phyloP scores from a whole-genome alignment of 1,140 invertebrate species.

The Drosophila parabipectinata region DNA sequence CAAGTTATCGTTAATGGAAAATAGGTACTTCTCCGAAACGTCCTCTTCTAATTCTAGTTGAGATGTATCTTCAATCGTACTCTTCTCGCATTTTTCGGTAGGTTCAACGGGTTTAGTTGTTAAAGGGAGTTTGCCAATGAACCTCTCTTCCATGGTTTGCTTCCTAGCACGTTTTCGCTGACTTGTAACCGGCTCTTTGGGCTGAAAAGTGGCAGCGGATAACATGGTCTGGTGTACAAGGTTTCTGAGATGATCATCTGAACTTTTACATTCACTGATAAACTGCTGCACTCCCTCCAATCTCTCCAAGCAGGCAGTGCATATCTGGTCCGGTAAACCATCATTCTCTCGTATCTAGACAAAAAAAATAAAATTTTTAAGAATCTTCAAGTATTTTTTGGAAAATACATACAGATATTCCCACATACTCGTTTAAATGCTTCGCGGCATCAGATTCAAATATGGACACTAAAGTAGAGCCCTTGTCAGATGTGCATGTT shows the following conservation, averaged over 20 bases:
- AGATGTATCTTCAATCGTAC: background rate
- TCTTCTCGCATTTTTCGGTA: background rate
- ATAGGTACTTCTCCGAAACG: background rate
- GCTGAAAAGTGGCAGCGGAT: constrained; percentile 28
- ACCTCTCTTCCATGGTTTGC: constrained; percentile 16
- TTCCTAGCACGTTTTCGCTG: constrained; percentile 26
- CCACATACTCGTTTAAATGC: constrained; percentile 51
- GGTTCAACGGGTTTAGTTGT: background rate
- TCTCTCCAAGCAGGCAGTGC: constrained; percentile 40
- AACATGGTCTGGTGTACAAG: constrained; percentile 64
- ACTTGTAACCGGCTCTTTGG: background rate
- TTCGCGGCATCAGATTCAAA: constrained; percentile 36
- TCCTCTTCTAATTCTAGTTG: background rate
- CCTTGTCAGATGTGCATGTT: constrained; percentile 47
- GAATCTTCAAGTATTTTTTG: background rate
- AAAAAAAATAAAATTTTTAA: background rate
- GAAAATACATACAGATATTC: constrained; percentile 34
- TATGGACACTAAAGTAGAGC: constrained; percentile 24
- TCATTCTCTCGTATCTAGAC: constrained; percentile 51
- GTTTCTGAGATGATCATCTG: constrained; percentile 50
- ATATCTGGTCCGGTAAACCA: constrained; percentile 71
- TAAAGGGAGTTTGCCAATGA: background rate
- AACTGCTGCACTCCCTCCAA: constrained; percentile 51
- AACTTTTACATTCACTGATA: constrained; percentile 44
- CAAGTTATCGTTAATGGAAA: background rate